Evolutionary conservation across 2,888 invertebrate species (phyloP).

Genomic region (Fissipunctia ypsillon): DNA sequence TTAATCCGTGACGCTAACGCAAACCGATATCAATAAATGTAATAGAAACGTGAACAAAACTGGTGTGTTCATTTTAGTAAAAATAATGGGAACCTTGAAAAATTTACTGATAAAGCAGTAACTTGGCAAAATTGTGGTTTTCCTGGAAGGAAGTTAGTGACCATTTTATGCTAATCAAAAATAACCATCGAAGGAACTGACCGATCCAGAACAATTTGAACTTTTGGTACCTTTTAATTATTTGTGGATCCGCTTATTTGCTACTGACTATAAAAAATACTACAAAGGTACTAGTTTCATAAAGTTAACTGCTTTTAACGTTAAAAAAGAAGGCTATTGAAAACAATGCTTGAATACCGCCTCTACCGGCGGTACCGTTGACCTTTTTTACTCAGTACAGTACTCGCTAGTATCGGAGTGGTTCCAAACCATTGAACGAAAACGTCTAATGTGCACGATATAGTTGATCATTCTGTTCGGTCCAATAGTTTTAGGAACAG

Average conservation of each 20-base stretch:
- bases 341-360: slow-evolving; percentile 3
- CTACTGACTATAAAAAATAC: not conserved
- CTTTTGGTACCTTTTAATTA: not conserved
- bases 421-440: slow-evolving; percentile 25
- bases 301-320: not conserved
- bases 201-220: not conserved
- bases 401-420: not conserved
- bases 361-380: too few relatives aligned
- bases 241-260: not conserved
- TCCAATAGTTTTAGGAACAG: slow-evolving; percentile 7
- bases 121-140: slow-evolving; percentile 18
- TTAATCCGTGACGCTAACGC: slow-evolving; percentile 66
- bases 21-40: slow-evolving; percentile 36
- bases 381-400: slow-evolving; percentile 11
- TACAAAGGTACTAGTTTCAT: not conserved
- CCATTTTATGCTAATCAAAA: not conserved
- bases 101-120: slow-evolving; percentile 27
- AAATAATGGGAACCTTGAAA: slow-evolving; percentile 21
- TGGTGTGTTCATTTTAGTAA: slow-evolving; percentile 3
- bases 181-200: not conserved
- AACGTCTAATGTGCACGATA: not conserved
- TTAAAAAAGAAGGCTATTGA: not conserved
- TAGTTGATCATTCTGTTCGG: slow-evolving; percentile 4
- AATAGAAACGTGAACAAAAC: slow-evolving; percentile 10
- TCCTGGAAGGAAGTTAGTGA: slow-evolving; percentile 15